Base-by-base conservation (phyloP, 2,113 vertebrate species). In the Diphyllodes magnificus region DNA sequence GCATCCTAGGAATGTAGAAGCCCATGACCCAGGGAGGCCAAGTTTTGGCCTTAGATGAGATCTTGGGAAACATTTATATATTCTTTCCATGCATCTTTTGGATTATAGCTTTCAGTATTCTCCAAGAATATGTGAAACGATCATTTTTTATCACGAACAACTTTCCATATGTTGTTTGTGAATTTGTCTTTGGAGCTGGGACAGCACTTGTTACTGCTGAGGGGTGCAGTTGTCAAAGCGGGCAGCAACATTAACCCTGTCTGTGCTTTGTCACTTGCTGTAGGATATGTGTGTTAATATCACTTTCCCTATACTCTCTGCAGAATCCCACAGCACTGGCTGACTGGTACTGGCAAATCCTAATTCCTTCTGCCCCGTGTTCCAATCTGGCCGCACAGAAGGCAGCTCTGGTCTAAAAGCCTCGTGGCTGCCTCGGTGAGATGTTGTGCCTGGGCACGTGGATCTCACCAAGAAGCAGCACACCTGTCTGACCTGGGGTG, bases 1-100 rank as follows among this genome's bases (percentile, higher is more conserved):
- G 63, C 79, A 95, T 95, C 79, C 70, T 19, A 63, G 84, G 95
- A 95, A 96, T 95, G 88, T 78, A 78, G 64, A 86, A 94, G 47
- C 60, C 66, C 11, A 5, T 81, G 93, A 95, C 88, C 82, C 63
- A 63, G 70, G 35, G 75, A 85, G 85, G 88, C 66, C 54, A 71
- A 69, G n/a, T 64, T 83, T 54, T 93, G 71, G 13, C 90, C 88
- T 86, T 73, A 50, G 47, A 92, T 70, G 71, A 70, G 71, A 90
- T 81, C 80, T 86, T 90, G 69, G 60, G 86, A 94, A 93, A 85
- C 24, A n/a, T 66, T 88, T 95, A 50, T 86, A 27, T 90, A 50
- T 66, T 70, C 28, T 50, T 93, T 93, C 44, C 68, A 71, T 28
- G 27, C 50, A 27, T 95, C 23, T 86, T 8, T 45, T 80, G 51